Conservation (phyloP, 2,888 invertebrate genomes). For the Alviniconcha strummeri region DNA sequence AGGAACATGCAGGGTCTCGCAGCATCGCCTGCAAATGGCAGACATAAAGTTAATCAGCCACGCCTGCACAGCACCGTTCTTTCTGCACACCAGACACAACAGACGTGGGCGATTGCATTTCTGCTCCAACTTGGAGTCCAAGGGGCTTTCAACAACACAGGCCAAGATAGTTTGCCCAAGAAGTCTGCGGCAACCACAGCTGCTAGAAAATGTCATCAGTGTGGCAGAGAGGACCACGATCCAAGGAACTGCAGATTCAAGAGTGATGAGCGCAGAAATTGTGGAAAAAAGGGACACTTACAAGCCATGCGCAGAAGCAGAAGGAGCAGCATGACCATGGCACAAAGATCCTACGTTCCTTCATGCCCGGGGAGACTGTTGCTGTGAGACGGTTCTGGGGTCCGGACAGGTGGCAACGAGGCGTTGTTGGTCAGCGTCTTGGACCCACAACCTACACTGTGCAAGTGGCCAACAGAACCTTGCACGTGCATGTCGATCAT, state of each 20-base stretch:
- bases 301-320: not conserved
- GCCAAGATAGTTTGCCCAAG: not conserved
- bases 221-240: too few species aligned
- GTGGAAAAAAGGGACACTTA: constrained; percentile 3
- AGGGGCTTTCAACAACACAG: too few species aligned
- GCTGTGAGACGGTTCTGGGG: constrained; percentile 3
- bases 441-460: not conserved
- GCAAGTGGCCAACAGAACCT: not conserved
- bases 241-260: constrained; percentile 5
- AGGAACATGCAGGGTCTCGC: not conserved
- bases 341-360: not conserved
- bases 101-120: too few species aligned
- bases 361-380: not conserved
- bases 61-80: too few species aligned
- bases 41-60: too few species aligned
- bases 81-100: too few species aligned
- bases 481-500: constrained; percentile 1
- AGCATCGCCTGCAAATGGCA: too few species aligned
- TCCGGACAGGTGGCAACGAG: not conserved
- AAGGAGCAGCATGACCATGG: constrained; percentile 2
- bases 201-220: not conserved
- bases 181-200: not conserved
- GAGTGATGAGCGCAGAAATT: not conserved
- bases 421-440: not conserved
- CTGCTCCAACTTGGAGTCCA: too few species aligned